These are phyloP conservation scores for Morinoia aosen DNA, from an alignment of 2,888 invertebrate genomes.

Conservation along the genomic window DNA sequence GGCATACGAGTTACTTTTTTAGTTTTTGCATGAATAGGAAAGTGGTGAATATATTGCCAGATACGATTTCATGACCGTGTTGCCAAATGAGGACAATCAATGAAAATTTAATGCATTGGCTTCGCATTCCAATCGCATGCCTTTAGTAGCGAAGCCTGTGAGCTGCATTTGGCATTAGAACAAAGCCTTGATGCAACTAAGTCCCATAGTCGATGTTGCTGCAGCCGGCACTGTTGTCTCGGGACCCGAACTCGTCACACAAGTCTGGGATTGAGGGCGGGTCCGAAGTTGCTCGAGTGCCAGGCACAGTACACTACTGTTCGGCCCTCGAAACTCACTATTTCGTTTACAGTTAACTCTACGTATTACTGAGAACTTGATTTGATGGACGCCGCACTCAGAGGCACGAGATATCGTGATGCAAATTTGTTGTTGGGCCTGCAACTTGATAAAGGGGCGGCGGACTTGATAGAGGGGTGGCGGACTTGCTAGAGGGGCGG, in stretches of 20 bases:
- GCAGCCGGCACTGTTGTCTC: background rate
- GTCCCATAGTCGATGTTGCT: background rate
- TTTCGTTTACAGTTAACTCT: slow-evolving; percentile 25
- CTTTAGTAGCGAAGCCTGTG: background rate
- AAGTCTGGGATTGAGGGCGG: background rate
- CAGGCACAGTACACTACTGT: background rate
- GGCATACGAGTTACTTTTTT: background rate
- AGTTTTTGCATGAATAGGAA: background rate
- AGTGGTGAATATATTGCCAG: background rate
- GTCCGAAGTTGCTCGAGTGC: background rate
- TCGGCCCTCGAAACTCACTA: slow-evolving; percentile 14
- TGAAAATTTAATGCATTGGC: background rate
- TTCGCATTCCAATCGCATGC: background rate
- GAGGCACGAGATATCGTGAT: background rate
- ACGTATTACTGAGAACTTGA: slow-evolving; percentile 12
- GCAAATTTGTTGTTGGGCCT: slow-evolving; percentile 25
- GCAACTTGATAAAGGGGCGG: background rate
- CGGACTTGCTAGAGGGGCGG: background rate
- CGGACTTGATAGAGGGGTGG: background rate
- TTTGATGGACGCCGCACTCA: background rate
- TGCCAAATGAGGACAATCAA: background rate
- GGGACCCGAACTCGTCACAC: background rate
- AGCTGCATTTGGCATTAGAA: background rate
- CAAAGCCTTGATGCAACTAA: background rate
- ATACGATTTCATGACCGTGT: background rate